phyloP scores from a whole-genome alignment of 2,797 vertebrate species.

The Rhyacichthys aspro region DNA sequence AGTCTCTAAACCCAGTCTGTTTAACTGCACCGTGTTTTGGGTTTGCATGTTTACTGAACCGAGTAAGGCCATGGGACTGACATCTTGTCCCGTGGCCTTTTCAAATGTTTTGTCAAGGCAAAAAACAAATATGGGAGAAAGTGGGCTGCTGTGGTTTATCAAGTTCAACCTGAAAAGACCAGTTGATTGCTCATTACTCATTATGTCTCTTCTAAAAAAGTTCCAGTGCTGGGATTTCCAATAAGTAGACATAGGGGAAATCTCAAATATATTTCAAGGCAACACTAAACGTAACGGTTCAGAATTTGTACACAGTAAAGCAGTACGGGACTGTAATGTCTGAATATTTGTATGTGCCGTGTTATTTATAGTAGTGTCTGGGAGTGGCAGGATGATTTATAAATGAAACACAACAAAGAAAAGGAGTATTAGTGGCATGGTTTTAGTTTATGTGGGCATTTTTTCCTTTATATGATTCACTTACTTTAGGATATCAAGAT shows the following conservation, averaged over 20 bases:
- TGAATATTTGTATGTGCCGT: too few species aligned
- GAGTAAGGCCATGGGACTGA: slow-evolving; percentile 35
- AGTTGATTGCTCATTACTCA: slow-evolving; percentile 18
- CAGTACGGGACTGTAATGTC: too few species aligned
- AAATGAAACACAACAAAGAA: too few species aligned
- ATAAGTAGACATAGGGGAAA: not conserved
- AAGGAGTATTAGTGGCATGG: too few species aligned
- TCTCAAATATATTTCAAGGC: not conserved
- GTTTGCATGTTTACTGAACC: slow-evolving; percentile 43
- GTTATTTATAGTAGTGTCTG: too few species aligned
- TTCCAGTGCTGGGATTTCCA: slow-evolving; percentile 7
- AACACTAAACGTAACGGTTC: too few species aligned
- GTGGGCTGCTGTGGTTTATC: slow-evolving; percentile 10
- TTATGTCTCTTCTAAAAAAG: slow-evolving; percentile 1
- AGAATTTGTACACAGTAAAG: too few species aligned
- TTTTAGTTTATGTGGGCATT: too few species aligned
- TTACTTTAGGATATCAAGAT: too few species aligned
- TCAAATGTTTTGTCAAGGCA: slow-evolving; percentile 13
- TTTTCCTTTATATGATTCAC: too few species aligned
- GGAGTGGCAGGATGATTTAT: too few species aligned
- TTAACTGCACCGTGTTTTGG: slow-evolving; percentile 12
- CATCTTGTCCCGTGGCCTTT: slow-evolving; percentile 41
- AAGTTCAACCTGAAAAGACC: slow-evolving; percentile 7
- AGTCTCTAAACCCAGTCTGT: slow-evolving; percentile 12
- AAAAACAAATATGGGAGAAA: slow-evolving; percentile 18